A percentile compares a stretch with the other conserved stretches of the same genome.
These are phyloP conservation scores for Stegana nigrithorax DNA, from an alignment of 2,888 invertebrate genomes.

Conservation along the genomic window DNA sequence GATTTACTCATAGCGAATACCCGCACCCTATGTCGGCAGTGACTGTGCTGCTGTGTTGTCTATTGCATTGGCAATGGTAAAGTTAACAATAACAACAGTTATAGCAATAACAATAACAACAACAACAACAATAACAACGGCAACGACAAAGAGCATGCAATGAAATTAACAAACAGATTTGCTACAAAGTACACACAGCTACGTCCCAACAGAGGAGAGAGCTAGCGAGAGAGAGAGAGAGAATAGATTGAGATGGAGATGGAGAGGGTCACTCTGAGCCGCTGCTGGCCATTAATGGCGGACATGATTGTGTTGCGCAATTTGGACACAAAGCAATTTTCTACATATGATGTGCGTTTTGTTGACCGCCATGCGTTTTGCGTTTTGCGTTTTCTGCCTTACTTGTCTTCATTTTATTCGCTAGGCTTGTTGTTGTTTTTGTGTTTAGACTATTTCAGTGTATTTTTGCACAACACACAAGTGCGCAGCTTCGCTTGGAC, in stretches of 20 bases:
- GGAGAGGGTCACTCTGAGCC: background rate
- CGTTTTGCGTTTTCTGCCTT: too few species aligned
- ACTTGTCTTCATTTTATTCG: too few species aligned
- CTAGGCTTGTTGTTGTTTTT: too few species aligned
- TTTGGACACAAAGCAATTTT: constrained; percentile 35
- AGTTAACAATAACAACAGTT: too few species aligned
- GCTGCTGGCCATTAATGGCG: constrained; percentile 31
- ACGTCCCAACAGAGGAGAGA: background rate
- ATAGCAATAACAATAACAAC: background rate
- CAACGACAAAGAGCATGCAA: background rate
- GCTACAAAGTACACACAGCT: background rate
- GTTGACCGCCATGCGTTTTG: too few species aligned
- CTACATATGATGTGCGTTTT: too few species aligned
- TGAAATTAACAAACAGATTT: constrained; percentile 39
- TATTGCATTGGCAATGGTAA: too few species aligned
- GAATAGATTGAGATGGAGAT: background rate
- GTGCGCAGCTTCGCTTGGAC: constrained; percentile 15
- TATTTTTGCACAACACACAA: background rate
- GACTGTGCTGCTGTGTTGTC: too few species aligned
- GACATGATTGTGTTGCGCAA: constrained; percentile 13
- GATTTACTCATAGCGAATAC: constrained; percentile 18
- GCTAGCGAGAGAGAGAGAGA: background rate
- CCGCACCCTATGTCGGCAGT: too few species aligned
- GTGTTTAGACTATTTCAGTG: background rate
- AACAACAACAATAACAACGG: background rate